Percentiles rank a stretch among this genome's conserved stretches.
phyloP scores from a whole-genome alignment of 2,888 invertebrate genomes.

The Oligia strigilis region DNA sequence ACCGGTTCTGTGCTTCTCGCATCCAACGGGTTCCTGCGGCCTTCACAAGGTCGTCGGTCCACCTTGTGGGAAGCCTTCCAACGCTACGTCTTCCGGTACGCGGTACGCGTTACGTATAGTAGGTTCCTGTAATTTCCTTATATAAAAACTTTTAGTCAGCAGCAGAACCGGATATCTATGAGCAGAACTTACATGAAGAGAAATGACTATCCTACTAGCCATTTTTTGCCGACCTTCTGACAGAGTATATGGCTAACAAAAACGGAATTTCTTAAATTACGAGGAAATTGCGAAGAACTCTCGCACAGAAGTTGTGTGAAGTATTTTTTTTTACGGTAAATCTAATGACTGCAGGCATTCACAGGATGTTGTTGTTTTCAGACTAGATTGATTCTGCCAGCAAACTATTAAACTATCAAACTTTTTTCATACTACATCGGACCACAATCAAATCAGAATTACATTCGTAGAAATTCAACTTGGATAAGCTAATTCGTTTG shows the following conservation, averaged over 20 bases:
- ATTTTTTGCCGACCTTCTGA: background rate
- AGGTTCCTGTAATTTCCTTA: background rate
- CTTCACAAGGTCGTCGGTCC: no score
- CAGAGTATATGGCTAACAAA: background rate
- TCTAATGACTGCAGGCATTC: background rate
- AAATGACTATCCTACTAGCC: background rate
- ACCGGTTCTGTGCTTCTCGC: no score
- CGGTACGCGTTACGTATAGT: background rate
- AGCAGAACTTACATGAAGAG: background rate
- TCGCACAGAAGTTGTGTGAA: slow-evolving; percentile 4
- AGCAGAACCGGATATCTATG: no score
- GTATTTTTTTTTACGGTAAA: background rate
- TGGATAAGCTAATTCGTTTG: background rate
- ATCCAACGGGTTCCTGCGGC: no score
- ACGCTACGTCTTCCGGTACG: no score
- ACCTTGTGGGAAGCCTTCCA: no score
- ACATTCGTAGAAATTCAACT: background rate
- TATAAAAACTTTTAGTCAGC: background rate
- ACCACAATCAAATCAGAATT: background rate
- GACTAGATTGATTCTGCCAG: background rate
- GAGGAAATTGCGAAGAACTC: slow-evolving; percentile 27
- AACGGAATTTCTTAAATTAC: slow-evolving; percentile 21
- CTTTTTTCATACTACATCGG: background rate
- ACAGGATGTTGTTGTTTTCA: background rate
- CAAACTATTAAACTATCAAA: background rate